Conservation (phyloP, 2,888 invertebrate genomes). For the Magallana nippona region DNA sequence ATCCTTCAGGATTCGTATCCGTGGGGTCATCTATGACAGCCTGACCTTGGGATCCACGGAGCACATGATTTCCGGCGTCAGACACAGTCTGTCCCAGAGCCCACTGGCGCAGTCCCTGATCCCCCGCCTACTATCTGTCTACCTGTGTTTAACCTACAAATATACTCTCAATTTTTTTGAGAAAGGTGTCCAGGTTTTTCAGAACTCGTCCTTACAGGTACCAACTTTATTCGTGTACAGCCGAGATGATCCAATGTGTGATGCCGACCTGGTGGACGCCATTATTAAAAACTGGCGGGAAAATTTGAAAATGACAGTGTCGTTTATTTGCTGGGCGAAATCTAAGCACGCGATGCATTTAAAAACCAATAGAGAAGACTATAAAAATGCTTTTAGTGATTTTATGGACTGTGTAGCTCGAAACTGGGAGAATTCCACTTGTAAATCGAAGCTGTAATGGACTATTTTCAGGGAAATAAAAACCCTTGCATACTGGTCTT, state of each 20-base stretch:
- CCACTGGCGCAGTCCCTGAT: constrained; percentile 54
- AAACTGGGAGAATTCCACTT: not conserved
- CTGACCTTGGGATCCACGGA: constrained; percentile 67
- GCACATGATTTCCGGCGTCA: constrained; percentile 65
- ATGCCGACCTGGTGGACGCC: constrained; percentile 54
- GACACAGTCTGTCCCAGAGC: constrained; percentile 54
- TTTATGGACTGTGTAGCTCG: constrained; percentile 42
- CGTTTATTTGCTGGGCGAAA: constrained; percentile 54
- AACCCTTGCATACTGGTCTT: too few species aligned
- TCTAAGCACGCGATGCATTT: constrained; percentile 64
- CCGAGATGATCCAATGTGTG: constrained; percentile 67
- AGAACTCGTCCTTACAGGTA: constrained; percentile 57
- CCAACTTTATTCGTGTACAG: constrained; percentile 65
- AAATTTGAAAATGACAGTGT: constrained; percentile 26
- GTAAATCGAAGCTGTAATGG: constrained; percentile 1
- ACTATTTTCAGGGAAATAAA: not conserved
- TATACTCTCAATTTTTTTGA: constrained; percentile 67
- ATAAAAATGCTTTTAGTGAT: constrained; percentile 43
- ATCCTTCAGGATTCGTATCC: constrained; percentile 52
- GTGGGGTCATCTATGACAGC: constrained; percentile 69
- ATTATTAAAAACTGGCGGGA: constrained; percentile 58
- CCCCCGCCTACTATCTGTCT: constrained; percentile 53
- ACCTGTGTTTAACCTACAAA: constrained; percentile 61
- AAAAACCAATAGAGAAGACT: constrained; percentile 54
- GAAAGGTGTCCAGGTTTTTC: constrained; percentile 57